These are phyloP conservation scores for Notoglanidium macrostoma DNA, from an alignment of 2,797 vertebrate genomes.

Conservation along the genomic window DNA sequence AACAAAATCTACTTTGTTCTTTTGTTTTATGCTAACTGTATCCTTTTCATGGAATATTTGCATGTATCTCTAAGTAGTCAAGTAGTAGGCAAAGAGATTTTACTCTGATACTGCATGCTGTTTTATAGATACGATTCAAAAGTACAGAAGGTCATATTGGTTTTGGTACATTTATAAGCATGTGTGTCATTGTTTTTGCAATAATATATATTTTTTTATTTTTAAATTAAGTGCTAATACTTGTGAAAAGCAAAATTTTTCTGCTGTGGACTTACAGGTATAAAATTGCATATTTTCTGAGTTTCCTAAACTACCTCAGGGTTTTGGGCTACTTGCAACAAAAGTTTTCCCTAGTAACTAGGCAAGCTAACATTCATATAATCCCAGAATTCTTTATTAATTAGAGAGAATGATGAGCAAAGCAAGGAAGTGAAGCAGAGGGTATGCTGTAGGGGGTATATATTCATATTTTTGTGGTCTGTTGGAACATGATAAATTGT, in stretches of 20 bases:
- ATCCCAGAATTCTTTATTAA: slow-evolving; percentile 53
- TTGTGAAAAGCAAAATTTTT: slow-evolving; percentile 25
- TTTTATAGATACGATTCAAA: not conserved
- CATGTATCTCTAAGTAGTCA: not conserved
- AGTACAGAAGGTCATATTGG: not conserved
- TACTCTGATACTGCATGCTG: not conserved
- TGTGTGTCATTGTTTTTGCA: not conserved
- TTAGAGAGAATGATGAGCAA: slow-evolving; percentile 40
- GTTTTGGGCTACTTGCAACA: slow-evolving; percentile 46
- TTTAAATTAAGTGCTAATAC: slow-evolving; percentile 14
- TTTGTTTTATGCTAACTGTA: not conserved
- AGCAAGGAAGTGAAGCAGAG: slow-evolving; percentile 31
- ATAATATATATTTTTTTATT: not conserved
- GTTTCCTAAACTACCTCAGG: slow-evolving; percentile 49
- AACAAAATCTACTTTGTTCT: not conserved
- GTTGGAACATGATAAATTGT: slow-evolving; percentile 10
- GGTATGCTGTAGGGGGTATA: slow-evolving; percentile 37
- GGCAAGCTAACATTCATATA: slow-evolving; percentile 53
- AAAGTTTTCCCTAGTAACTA: slow-evolving; percentile 45
- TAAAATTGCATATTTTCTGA: slow-evolving; percentile 55
- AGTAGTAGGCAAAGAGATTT: slow-evolving; percentile 1
- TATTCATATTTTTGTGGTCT: slow-evolving; percentile 22
- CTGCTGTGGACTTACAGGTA: slow-evolving; percentile 24
- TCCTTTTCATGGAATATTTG: not conserved
- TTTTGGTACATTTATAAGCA: slow-evolving; percentile 1